Evolutionary conservation across 1,140 invertebrate species (phyloP), one percentile per base, ranked within the genome.

Genomic region (Littorina saxatilis): DNA sequence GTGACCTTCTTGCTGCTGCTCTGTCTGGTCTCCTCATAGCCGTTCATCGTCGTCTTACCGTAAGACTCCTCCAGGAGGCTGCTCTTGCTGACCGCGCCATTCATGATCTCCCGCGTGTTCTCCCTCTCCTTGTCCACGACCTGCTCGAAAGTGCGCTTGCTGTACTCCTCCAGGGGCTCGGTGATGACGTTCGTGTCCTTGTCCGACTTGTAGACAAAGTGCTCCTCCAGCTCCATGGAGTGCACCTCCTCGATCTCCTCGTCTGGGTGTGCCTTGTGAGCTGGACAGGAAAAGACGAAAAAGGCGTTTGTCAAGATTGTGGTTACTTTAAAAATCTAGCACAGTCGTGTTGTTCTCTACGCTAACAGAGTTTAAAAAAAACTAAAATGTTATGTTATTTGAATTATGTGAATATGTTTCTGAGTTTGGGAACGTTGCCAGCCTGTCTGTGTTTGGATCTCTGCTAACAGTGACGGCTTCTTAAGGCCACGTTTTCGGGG

Each of bases 201-300:
- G 2, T 29, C 27, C 20, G 70, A 73, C 37, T 39, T 81, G 77
- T 32, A 83, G 2, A 77, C 47, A 27, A 77, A 39, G 20, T 40
- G 40, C 55, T 86, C 78, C 37, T 79, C 78, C 37, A 87, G 58
- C 43, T 81, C 40, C 82, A 84, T 87, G 55, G 84, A 43, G 52
- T 84, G 80, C 27, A 85, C 70, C 9, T 81, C 82, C 17, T 73
- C 77, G n/a, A 27, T 78, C n/a, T 78, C 76, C 72, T 83, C 80
- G 17, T 84, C 83, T 32, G 81, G 83, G 29, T 72, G 73, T 20
- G 81, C 79, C 43, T 81, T 80, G 79, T 78, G 79, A 32, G 50
- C 82, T 83, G 52, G 9, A 72, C n/a, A 23, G 13, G 50, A 15
- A 50, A 50, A 11, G 7, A 61, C 43, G 7, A 5, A 47, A 47